Percentiles rank a stretch among this genome's conserved stretches.
These are phyloP conservation scores for Brachycybe producta DNA, from an alignment of 2,888 invertebrate genomes.

Conservation along the genomic window DNA sequence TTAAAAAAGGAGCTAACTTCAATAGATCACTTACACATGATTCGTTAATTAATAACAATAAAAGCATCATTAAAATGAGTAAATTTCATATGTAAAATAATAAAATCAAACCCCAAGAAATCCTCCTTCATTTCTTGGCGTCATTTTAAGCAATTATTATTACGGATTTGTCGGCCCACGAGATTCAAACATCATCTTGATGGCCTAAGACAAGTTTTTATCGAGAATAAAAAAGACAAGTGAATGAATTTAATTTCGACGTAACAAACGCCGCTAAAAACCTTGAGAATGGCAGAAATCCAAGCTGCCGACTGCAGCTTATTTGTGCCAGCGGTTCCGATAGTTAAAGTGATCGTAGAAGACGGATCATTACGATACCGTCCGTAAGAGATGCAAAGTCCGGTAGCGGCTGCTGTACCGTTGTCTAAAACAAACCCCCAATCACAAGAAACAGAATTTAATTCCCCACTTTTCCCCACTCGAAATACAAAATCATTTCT, in stretches of 20 bases:
- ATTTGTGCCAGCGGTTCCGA: background rate
- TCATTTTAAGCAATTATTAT: too few relatives aligned
- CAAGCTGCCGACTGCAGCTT: conserved; percentile 9
- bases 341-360: conserved; percentile 1
- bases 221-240: background rate
- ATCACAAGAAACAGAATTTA: background rate
- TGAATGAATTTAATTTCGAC: background rate
- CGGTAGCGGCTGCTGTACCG: conserved; percentile 5
- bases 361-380: background rate
- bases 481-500: too few relatives aligned
- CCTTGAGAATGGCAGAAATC: conserved; percentile 15
- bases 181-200: conserved; percentile 3
- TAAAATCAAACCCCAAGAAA: too few relatives aligned
- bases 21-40: too few relatives aligned
- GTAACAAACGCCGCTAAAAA: background rate
- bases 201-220: conserved; percentile 2
- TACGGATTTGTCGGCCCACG: background rate
- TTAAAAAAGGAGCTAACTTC: too few relatives aligned
- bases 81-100: too few relatives aligned
- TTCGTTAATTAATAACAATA: too few relatives aligned
- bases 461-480: background rate
- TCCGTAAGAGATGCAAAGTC: conserved; percentile 12
- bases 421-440: conserved; percentile 3
- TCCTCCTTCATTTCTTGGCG: too few relatives aligned
- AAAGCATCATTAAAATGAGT: too few relatives aligned